phyloP scores from a whole-genome alignment of 2,797 vertebrate species.

The Ciconia nigra region DNA sequence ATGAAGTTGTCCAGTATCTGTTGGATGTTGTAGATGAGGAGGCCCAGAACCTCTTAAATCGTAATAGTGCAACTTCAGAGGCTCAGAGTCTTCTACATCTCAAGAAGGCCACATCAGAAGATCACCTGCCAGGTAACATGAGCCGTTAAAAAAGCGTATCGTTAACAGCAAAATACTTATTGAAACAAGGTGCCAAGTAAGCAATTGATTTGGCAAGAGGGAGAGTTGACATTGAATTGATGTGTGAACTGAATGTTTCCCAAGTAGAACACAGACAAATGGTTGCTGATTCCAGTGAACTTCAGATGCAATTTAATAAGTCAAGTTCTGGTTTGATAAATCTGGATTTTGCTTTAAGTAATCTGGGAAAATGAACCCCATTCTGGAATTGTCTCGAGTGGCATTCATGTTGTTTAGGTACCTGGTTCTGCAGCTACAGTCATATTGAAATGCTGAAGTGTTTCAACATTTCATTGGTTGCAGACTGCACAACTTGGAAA shows the following conservation, averaged over 20 bases:
- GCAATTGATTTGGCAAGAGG: not conserved
- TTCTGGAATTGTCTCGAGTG: not conserved
- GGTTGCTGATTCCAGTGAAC: not conserved
- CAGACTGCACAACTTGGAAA: not conserved
- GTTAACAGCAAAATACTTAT: not conserved
- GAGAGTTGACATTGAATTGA: not conserved
- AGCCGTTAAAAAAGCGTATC: not conserved
- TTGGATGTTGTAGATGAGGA: constrained; percentile 81
- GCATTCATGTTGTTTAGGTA: not conserved
- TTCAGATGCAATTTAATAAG: not conserved
- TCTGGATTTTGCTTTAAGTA: not conserved
- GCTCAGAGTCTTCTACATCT: constrained; percentile 72
- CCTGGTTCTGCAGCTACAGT: not conserved
- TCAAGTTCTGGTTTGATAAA: not conserved
- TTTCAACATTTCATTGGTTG: not conserved
- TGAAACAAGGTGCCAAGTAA: not conserved
- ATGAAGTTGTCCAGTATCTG: constrained; percentile 79
- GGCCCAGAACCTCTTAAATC: constrained; percentile 79
- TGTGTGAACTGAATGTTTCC: not conserved
- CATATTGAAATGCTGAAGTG: not conserved
- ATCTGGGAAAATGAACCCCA: not conserved
- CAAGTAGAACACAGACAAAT: not conserved
- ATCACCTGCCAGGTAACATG: constrained; percentile 59
- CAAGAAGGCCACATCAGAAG: constrained; percentile 37
- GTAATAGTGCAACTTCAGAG: constrained; percentile 48